Evolutionary conservation across 2,797 vertebrate genomes (phyloP).

Genomic region (Heliangelus exortis): DNA sequence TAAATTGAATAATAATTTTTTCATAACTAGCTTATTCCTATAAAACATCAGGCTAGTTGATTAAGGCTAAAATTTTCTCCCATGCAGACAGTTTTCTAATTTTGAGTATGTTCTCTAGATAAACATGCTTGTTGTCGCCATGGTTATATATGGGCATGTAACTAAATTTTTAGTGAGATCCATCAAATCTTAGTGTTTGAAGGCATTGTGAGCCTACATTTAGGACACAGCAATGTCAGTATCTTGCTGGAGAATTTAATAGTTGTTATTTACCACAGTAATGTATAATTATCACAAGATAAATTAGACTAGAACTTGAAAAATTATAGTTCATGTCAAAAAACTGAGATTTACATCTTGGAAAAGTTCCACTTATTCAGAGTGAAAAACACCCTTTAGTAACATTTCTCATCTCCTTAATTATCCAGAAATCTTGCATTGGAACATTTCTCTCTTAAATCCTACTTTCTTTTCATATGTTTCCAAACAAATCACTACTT

Average conservation of each 20-base stretch:
- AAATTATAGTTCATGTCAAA: conserved; percentile 14
- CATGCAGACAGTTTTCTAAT: conserved; percentile 26
- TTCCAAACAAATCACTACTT: conserved; percentile 8
- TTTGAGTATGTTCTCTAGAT: conserved; percentile 32
- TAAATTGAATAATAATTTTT: conserved; percentile 35
- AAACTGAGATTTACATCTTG: conserved; percentile 14
- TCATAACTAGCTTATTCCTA: background rate
- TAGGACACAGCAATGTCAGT: conserved; percentile 6
- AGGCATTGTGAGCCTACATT: conserved; percentile 3
- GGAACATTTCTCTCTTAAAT: background rate
- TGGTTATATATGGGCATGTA: conserved; percentile 16
- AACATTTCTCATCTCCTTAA: background rate
- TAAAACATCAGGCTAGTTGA: background rate
- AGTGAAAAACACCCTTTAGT: background rate
- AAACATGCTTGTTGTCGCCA: conserved; percentile 28
- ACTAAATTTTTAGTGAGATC: conserved; percentile 14
- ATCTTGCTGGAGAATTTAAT: conserved; percentile 11
- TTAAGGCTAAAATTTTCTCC: background rate
- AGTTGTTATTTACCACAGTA: conserved; percentile 31
- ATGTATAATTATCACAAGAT: conserved; percentile 36
- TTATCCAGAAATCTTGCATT: background rate
- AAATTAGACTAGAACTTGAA: conserved; percentile 30
- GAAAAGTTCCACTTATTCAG: background rate
- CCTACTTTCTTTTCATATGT: background rate
- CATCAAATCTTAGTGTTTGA: conserved; percentile 10